Base-by-base conservation (phyloP, 1,140 invertebrate species). In the Diorhabda carinulata region DNA sequence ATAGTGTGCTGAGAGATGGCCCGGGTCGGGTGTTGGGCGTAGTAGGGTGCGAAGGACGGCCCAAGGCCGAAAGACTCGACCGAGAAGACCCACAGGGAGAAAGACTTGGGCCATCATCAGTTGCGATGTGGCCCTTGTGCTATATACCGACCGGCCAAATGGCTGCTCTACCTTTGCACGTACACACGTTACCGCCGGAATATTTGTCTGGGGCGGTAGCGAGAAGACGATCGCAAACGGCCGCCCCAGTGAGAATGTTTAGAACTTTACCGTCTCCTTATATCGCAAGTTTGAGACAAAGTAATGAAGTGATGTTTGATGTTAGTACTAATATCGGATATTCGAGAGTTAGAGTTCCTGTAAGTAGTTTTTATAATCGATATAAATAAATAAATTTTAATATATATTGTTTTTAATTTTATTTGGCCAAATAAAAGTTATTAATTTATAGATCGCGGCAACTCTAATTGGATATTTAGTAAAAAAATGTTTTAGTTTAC, bases 101-200 rank as follows among this genome's bases (percentile, higher is more conserved):
- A n/a, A n/a, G 47, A 52, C 9, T 66, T 64, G 43, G 44, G 43
- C 43, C 47, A 52, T 52, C 47, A 8, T 66, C 72, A 75, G 74
- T 76, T 73, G 72, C 73, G 73, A 78, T 79, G 79, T 81, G 79
- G 78, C 76, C 77, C 75, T 76, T 78, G 73, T 79, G 78, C 73
- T 79, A 78, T 72, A 79, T 80, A 73, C 80, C 80, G 77, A 79
- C 81, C 73, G 79, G 74, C 78, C 78, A 79, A 75, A 80, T 80
- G 78, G 74, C 80, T 77, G 83, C 83, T 81, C 76, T 80, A 81
- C 81, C 81, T 79, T 81, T 83, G 80, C 82, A 82, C 79, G 83
- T 83, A 79, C 83, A 83, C 79, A 84, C 84, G 79, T 81, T 83
- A 81, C 83, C 77, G 43, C 66, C 69, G 63, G 77, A 78, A 79